These are phyloP conservation scores for Margaritifera margaritifera DNA, from an alignment of 2,888 invertebrate genomes.

Conservation along the genomic window DNA sequence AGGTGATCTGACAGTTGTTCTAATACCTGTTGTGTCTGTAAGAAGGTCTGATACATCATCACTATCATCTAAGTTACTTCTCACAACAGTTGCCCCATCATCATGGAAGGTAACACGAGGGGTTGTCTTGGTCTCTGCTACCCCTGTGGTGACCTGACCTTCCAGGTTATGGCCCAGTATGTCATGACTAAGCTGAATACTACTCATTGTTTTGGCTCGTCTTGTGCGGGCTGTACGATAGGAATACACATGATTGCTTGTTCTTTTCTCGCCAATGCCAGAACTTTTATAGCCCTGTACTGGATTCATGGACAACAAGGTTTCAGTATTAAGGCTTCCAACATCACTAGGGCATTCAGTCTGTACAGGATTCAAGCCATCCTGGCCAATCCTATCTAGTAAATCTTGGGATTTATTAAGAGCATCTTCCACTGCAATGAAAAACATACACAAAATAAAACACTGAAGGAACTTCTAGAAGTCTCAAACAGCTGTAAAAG, in stretches of 20 bases:
- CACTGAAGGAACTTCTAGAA: neutral
- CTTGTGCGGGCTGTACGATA: constrained; percentile 41
- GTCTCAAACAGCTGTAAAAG: neutral
- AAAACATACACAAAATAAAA: constrained; percentile 8
- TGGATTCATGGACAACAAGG: constrained; percentile 49
- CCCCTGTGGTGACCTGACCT: constrained; percentile 13
- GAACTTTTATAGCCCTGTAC: constrained; percentile 18
- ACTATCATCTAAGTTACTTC: constrained; percentile 4
- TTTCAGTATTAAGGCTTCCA: constrained; percentile 49
- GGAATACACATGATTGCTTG: constrained; percentile 48
- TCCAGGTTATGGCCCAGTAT: constrained; percentile 20
- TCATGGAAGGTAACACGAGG: constrained; percentile 28
- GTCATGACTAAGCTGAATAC: constrained; percentile 36
- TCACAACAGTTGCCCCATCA: constrained; percentile 5
- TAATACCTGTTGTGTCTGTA: constrained; percentile 28
- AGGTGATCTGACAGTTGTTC: constrained; percentile 26
- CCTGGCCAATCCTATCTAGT: constrained; percentile 37
- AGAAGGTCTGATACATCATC: constrained; percentile 37
- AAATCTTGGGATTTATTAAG: constrained; percentile 49
- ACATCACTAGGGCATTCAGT: constrained; percentile 47
- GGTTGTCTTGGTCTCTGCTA: constrained; percentile 8
- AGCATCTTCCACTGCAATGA: constrained; percentile 50
- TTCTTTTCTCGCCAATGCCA: constrained; percentile 3
- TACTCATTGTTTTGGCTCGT: constrained; percentile 41
- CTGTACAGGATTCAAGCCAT: constrained; percentile 26